Evolutionary conservation across 2,797 vertebrate genomes (phyloP).

Genomic region (Carcharodon carcharias): DNA sequence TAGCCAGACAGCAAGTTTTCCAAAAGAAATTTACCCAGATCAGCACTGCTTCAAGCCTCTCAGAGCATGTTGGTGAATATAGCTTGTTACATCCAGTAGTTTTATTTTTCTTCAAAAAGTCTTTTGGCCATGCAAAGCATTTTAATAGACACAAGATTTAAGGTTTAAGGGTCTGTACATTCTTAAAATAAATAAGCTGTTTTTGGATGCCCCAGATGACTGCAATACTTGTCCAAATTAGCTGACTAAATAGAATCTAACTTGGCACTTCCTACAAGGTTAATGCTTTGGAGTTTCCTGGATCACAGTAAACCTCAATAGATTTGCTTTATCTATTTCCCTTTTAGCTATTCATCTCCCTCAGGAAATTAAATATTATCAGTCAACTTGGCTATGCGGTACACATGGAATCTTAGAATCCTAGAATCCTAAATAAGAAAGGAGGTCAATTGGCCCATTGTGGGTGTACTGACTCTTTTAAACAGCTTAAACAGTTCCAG

Average conservation of each 20-base stretch:
- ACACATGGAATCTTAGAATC: background rate
- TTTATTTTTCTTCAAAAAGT: background rate
- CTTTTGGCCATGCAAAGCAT: background rate
- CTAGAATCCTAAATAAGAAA: background rate
- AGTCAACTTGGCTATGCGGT: background rate
- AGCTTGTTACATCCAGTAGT: background rate
- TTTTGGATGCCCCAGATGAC: background rate
- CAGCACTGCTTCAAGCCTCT: background rate
- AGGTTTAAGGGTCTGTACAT: background rate
- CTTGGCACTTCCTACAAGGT: background rate
- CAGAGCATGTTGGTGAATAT: background rate
- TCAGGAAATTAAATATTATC: background rate
- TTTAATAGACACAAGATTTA: background rate
- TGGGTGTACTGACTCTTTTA: background rate
- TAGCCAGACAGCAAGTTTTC: background rate
- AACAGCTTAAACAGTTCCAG: too few relatives aligned
- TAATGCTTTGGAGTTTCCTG: background rate
- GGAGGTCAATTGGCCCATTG: background rate
- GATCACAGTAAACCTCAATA: background rate
- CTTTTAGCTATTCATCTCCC: background rate
- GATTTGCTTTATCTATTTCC: background rate
- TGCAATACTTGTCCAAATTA: background rate
- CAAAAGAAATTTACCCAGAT: background rate
- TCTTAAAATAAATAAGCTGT: background rate
- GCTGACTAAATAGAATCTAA: background rate